Percentiles rank a stretch among this genome's conserved stretches.
Evolutionary conservation across 1,140 invertebrate genomes (phyloP).

Genomic region (Anastatus disparis): DNA sequence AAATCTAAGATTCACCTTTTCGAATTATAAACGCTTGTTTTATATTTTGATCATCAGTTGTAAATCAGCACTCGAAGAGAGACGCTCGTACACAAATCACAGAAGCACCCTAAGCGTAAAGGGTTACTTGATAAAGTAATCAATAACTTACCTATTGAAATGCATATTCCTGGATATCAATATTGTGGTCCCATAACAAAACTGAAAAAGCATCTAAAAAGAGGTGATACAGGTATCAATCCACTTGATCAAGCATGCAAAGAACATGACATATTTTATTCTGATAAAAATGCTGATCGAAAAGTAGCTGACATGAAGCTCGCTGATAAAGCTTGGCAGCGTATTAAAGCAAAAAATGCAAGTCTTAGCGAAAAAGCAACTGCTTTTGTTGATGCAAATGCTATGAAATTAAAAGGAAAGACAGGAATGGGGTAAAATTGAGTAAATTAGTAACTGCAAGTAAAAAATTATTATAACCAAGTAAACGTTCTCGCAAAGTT

Average conservation of each 20-base stretch:
- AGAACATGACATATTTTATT: slow-evolving; percentile 7
- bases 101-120: neutral
- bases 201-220: neutral
- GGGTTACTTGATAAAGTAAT: neutral
- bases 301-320: neutral
- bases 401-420: neutral
- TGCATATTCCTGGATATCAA: neutral
- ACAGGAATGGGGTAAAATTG: neutral
- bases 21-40: neutral
- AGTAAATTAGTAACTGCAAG: no score
- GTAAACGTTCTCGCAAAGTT: no score
- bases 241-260: slow-evolving; percentile 47
- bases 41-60: slow-evolving; percentile 49
- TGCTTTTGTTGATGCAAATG: neutral
- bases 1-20: slow-evolving; percentile 46
- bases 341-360: neutral
- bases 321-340: neutral
- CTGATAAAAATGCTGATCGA: neutral
- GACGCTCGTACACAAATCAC: slow-evolving; percentile 46
- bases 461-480: no score
- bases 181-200: neutral
- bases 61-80: slow-evolving; percentile 47
- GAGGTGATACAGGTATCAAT: slow-evolving; percentile 36
- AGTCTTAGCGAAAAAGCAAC: neutral
- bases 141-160: slow-evolving; percentile 14